Evolutionary conservation across 2,113 vertebrate species (phyloP).

Genomic region (Notothenia rossii): DNA sequence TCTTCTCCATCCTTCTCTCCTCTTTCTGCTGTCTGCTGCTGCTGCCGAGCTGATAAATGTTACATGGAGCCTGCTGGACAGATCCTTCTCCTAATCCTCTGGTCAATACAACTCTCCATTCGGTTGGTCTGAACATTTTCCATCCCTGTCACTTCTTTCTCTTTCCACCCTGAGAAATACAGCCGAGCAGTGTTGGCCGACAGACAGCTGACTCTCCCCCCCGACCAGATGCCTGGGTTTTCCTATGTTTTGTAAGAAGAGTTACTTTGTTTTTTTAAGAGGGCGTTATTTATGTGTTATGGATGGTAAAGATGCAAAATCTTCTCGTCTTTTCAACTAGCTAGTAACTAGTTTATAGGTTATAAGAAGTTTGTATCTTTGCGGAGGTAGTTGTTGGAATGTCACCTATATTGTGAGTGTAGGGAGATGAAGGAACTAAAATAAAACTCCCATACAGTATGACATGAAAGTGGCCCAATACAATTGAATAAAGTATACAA

Average conservation of each 20-base stretch:
- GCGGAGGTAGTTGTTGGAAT: too few relatives aligned
- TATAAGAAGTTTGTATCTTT: too few relatives aligned
- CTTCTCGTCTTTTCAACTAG: too few relatives aligned
- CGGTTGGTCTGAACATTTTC: slow-evolving; percentile 35
- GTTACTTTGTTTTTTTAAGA: not conserved
- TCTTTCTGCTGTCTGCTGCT: slow-evolving; percentile 37
- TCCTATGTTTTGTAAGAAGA: not conserved
- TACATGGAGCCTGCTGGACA: slow-evolving; percentile 56
- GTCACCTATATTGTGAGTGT: too few relatives aligned
- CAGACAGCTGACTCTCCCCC: not conserved
- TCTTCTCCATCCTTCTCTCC: not conserved
- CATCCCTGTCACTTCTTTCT: slow-evolving; percentile 19
- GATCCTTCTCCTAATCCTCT: slow-evolving; percentile 58
- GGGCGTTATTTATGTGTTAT: not conserved
- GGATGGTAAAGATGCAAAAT: not conserved
- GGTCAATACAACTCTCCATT: slow-evolving; percentile 52
- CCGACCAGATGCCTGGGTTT: not conserved
- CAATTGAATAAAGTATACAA: too few relatives aligned
- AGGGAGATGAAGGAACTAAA: too few relatives aligned
- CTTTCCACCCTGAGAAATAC: slow-evolving; percentile 12
- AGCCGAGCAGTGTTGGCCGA: not conserved
- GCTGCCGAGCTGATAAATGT: slow-evolving; percentile 62
- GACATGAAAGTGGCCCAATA: too few relatives aligned
- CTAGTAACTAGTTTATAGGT: too few relatives aligned
- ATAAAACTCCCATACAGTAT: too few relatives aligned